Percentiles rank a stretch among this genome's conserved stretches.
phyloP scores from a whole-genome alignment of 2,888 invertebrate genomes.

The Dynastes tityus region DNA sequence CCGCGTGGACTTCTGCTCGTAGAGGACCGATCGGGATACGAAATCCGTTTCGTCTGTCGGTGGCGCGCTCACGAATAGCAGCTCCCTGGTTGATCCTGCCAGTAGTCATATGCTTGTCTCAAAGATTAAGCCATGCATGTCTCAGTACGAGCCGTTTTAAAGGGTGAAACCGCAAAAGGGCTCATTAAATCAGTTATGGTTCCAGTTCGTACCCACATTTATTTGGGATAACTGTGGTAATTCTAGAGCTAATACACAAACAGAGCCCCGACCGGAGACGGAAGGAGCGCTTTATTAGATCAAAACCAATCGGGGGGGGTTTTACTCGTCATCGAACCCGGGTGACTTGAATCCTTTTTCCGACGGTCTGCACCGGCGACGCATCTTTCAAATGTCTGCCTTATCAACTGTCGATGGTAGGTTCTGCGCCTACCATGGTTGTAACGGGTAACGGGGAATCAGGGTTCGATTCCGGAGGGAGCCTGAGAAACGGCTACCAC shows the following conservation, averaged over 20 bases:
- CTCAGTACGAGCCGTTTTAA: slow-evolving; percentile 75
- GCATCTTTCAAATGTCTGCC: slow-evolving; percentile 56
- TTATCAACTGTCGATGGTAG: slow-evolving; percentile 80
- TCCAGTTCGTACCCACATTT: slow-evolving; percentile 50
- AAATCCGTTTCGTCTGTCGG: too few relatives aligned
- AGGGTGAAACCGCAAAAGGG: slow-evolving; percentile 76
- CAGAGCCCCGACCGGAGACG: slow-evolving; percentile 28
- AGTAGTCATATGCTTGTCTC: slow-evolving; percentile 77
- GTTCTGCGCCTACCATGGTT: slow-evolving; percentile 79
- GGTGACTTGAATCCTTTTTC: slow-evolving; percentile 62
- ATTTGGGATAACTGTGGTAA: slow-evolving; percentile 45
- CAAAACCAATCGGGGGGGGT: slow-evolving; percentile 11
- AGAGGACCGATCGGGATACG: too few relatives aligned
- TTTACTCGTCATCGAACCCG: not conserved
- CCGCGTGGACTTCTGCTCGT: slow-evolving; percentile 34
- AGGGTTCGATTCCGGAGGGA: slow-evolving; percentile 79
- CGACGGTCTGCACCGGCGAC: slow-evolving; percentile 56
- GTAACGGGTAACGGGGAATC: slow-evolving; percentile 82
- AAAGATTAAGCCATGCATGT: slow-evolving; percentile 69
- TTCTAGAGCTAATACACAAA: slow-evolving; percentile 47
- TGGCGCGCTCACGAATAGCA: too few relatives aligned
- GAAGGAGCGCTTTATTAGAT: slow-evolving; percentile 36
- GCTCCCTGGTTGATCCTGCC: slow-evolving; percentile 74
- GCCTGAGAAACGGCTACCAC: slow-evolving; percentile 74
- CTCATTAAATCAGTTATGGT: slow-evolving; percentile 77